These are phyloP conservation scores for Macrocentrus cingulum DNA, from an alignment of 1,140 invertebrate genomes.

Conservation along the genomic window DNA sequence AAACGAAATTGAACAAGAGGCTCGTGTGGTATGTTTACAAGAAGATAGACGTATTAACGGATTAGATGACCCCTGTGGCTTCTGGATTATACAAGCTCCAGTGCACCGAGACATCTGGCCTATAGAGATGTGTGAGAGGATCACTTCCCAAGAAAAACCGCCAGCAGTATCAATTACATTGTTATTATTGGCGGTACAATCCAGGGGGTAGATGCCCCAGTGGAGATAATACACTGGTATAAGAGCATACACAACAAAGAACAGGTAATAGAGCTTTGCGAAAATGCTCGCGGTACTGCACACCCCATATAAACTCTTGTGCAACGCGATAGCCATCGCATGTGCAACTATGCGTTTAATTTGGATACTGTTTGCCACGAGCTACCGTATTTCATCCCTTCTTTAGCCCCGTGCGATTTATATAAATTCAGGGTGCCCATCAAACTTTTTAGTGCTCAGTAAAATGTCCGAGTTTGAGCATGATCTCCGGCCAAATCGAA, in stretches of 20 bases:
- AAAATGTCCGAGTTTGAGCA: conserved; percentile 46
- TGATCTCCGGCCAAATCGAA: neutral
- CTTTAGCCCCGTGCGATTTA: conserved; percentile 7
- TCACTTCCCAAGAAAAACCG: conserved; percentile 22
- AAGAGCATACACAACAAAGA: conserved; percentile 49
- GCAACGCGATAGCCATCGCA: conserved; percentile 51
- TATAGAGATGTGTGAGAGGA: conserved; percentile 34
- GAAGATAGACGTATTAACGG: conserved; percentile 46
- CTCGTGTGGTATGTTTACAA: conserved; percentile 6
- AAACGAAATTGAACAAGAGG: neutral
- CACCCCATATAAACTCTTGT: conserved; percentile 23
- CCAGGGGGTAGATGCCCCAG: conserved; percentile 42
- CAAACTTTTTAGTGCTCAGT: conserved; percentile 10
- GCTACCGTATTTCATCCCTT: neutral
- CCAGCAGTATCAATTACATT: conserved; percentile 57
- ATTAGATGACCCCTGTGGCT: conserved; percentile 56
- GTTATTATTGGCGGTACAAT: conserved; percentile 50
- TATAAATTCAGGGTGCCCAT: conserved; percentile 20
- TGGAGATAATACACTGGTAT: conserved; percentile 56
- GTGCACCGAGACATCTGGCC: conserved; percentile 51
- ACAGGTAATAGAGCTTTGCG: conserved; percentile 11
- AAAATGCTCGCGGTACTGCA: conserved; percentile 1
- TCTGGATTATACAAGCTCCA: conserved; percentile 50
- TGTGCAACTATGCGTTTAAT: conserved; percentile 57
- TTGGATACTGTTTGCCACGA: conserved; percentile 36